phyloP scores from a whole-genome alignment of 1,140 invertebrate genomes.

The Lysiphlebus fabarum region DNA sequence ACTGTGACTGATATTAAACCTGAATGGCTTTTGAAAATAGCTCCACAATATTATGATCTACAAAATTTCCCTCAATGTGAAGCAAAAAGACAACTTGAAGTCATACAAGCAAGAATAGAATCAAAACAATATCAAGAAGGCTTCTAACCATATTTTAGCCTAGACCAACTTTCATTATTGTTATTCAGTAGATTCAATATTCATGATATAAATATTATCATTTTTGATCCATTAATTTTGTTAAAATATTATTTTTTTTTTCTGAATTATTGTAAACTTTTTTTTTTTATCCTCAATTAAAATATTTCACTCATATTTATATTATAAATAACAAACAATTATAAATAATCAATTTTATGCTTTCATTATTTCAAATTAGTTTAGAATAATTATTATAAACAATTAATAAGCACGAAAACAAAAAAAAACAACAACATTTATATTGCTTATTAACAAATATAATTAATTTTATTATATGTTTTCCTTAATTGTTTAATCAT shows the following conservation, averaged over 20 bases:
- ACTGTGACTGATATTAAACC: slow-evolving; percentile 99
- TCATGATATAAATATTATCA: slow-evolving; percentile 3
- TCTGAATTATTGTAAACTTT: too few species aligned
- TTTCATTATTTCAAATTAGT: background rate
- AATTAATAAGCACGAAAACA: background rate
- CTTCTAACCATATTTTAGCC: slow-evolving; percentile 60
- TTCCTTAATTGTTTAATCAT: too few species aligned
- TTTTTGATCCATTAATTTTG: slow-evolving; percentile 15
- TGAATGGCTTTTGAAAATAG: slow-evolving; percentile 90
- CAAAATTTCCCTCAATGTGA: slow-evolving; percentile 97
- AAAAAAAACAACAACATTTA: too few species aligned
- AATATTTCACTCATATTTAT: background rate
- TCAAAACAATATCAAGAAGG: slow-evolving; percentile 84
- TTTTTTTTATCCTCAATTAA: background rate
- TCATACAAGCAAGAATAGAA: slow-evolving; percentile 78
- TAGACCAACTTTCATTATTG: slow-evolving; percentile 33
- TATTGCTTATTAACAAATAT: too few species aligned
- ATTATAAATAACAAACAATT: slow-evolving; percentile 5
- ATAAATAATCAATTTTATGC: background rate
- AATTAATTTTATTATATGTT: too few species aligned
- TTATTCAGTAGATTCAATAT: background rate
- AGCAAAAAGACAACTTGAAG: slow-evolving; percentile 88
- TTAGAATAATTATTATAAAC: background rate
- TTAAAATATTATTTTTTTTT: slow-evolving; percentile 8
- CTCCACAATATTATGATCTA: slow-evolving; percentile 97